Evolutionary conservation across 1,140 invertebrate species (phyloP).

Genomic region (Cherax quadricarinatus): DNA sequence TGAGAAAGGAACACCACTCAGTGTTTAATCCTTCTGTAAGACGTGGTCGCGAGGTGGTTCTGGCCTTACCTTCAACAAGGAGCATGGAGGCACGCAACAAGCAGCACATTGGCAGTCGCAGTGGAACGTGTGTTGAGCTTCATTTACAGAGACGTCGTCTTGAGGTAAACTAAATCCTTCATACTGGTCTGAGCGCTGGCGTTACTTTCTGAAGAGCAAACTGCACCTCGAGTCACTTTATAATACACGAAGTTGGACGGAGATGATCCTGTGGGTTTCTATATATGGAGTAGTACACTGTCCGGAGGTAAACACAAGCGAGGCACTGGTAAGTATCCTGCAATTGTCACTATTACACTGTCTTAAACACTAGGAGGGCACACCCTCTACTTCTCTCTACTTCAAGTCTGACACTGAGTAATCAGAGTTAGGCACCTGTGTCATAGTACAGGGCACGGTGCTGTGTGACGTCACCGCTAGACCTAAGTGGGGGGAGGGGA

Average conservation of each 20-base stretch:
- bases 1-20: no score
- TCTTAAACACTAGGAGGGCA: constrained; percentile 32
- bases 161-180: constrained; percentile 22
- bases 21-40: no score
- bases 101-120: constrained; percentile 50
- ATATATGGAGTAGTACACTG: constrained; percentile 19
- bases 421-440: constrained; percentile 23
- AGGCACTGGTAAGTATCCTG: constrained; percentile 42
- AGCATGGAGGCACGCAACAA: constrained; percentile 56
- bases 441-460: constrained; percentile 23
- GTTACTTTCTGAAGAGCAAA: background rate
- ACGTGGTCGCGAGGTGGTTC: background rate
- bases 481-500: constrained; percentile 36
- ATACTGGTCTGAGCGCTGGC: background rate
- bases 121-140: background rate
- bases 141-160: constrained; percentile 35
- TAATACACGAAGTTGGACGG: background rate
- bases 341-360: constrained; percentile 58
- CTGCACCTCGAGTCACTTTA: background rate
- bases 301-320: constrained; percentile 34
- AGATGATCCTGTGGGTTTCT: constrained; percentile 12
- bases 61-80: constrained; percentile 65
- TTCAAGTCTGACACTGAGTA: constrained; percentile 32
- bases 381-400: constrained; percentile 29
- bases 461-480: constrained; percentile 51